A percentile compares a stretch with the other conserved stretches of the same genome.
These are phyloP conservation scores for Anhinga anhinga DNA, from an alignment of 2,113 vertebrate genomes.

Conservation along the genomic window DNA sequence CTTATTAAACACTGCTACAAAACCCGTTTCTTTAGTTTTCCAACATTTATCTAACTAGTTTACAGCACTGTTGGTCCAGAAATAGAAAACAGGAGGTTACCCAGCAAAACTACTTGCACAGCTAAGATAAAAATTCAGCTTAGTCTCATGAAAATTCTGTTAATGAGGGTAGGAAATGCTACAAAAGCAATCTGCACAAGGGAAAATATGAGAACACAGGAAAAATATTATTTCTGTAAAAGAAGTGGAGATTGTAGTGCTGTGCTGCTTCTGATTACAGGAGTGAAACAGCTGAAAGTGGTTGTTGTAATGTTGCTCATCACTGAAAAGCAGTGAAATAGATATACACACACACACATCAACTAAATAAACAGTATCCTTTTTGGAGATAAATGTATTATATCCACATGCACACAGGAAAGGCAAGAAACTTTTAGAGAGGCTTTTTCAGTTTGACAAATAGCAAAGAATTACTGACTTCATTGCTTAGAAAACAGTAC, in stretches of 20 bases:
- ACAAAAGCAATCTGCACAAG: not conserved
- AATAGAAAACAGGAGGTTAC: not conserved
- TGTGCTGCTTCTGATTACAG: not conserved
- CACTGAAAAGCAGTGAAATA: not conserved
- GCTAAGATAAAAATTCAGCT: not conserved
- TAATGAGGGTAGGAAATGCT: not conserved
- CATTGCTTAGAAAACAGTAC: not conserved
- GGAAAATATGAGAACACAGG: not conserved
- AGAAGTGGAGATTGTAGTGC: not conserved
- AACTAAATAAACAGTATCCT: not conserved
- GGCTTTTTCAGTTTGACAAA: not conserved
- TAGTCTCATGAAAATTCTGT: not conserved
- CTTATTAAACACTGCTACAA: not conserved
- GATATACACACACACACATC: fast-evolving
- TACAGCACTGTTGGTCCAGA: not conserved
- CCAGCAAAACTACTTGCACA: not conserved
- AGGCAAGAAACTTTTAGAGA: not conserved
- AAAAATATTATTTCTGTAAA: not conserved
- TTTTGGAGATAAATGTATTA: not conserved
- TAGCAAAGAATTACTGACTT: not conserved
- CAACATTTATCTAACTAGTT: not conserved
- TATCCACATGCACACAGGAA: fast-evolving
- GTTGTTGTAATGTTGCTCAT: too few species aligned
- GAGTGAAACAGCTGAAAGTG: not conserved
- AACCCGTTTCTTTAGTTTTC: not conserved